Evolutionary conservation across 1,140 invertebrate genomes (phyloP).

Genomic region (Protaetia brevitarsis): DNA sequence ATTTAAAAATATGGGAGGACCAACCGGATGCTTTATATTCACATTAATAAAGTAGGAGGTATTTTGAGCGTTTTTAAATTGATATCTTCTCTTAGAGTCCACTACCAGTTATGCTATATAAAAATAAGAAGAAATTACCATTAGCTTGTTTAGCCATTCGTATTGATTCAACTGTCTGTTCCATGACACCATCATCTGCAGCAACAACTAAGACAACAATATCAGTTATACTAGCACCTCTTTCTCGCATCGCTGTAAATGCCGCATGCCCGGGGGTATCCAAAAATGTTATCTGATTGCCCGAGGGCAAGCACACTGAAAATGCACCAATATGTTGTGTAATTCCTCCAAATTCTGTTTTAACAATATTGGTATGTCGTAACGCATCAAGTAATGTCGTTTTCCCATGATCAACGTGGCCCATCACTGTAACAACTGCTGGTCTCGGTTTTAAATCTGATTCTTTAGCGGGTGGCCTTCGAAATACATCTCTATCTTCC

Average conservation of each 20-base stretch:
- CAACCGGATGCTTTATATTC: no score
- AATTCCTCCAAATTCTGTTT: constrained; percentile 96
- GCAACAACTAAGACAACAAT: constrained; percentile 96
- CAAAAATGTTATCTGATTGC: constrained; percentile 85
- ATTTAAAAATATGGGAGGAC: no score
- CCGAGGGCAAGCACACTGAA: constrained; percentile 70
- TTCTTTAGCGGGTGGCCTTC: constrained; percentile 58
- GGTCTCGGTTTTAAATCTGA: constrained; percentile 64
- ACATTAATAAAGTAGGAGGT: no score
- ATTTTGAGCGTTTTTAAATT: no score
- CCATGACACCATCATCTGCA: constrained; percentile 98
- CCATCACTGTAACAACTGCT: constrained; percentile 97
- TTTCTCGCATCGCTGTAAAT: constrained; percentile 84
- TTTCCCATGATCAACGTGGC: constrained; percentile 99
- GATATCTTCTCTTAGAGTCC: no score
- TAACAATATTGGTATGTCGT: constrained; percentile 80
- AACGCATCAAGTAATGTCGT: constrained; percentile 93
- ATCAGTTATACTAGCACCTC: constrained; percentile 91
- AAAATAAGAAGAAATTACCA: no score
- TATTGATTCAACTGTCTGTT: constrained; percentile 87
- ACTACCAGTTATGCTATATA: no score
- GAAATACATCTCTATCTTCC: constrained; percentile 40
- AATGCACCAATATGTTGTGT: constrained; percentile 99
- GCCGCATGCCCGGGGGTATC: constrained; percentile 99
- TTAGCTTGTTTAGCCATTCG: constrained; percentile 71